Conservation (phyloP, 2,797 vertebrate genomes). For the Passerculus sandwichensis region DNA sequence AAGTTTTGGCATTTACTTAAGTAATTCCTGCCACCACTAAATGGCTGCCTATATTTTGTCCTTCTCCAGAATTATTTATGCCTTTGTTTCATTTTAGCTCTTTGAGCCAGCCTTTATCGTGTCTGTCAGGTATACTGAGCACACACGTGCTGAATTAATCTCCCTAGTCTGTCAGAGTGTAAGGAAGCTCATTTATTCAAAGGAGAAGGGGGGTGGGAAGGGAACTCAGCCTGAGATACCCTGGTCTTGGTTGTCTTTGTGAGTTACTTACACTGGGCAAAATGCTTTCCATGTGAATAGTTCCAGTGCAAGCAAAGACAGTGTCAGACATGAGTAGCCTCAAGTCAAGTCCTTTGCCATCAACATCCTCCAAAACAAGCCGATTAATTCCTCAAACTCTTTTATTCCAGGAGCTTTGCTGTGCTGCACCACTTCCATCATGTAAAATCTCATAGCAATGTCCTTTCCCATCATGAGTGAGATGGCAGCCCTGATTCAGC, state of each 20-base stretch:
- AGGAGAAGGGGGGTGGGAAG: neutral
- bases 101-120: slow-evolving; percentile 55
- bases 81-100: slow-evolving; percentile 60
- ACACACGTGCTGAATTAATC: slow-evolving; percentile 65
- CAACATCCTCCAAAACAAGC: slow-evolving; percentile 8
- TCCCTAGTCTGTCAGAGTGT: slow-evolving; percentile 31
- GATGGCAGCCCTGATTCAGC: neutral
- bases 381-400: slow-evolving; percentile 13
- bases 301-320: neutral
- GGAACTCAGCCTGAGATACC: slow-evolving; percentile 6
- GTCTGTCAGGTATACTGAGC: slow-evolving; percentile 57
- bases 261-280: slow-evolving; percentile 11
- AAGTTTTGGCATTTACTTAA: slow-evolving; percentile 73
- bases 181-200: slow-evolving; percentile 60
- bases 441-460: neutral
- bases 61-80: slow-evolving; percentile 52
- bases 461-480: neutral
- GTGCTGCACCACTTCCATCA: neutral
- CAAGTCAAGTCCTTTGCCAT: slow-evolving; percentile 12
- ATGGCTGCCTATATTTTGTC: slow-evolving; percentile 57
- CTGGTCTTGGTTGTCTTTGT: neutral
- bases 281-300: neutral
- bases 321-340: neutral
- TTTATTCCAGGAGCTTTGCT: neutral
- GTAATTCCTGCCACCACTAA: slow-evolving; percentile 68